Evolutionary conservation across 1,140 invertebrate genomes (phyloP), one percentile per base, ranked within the genome.

Genomic region (Melitaea cinxia): DNA sequence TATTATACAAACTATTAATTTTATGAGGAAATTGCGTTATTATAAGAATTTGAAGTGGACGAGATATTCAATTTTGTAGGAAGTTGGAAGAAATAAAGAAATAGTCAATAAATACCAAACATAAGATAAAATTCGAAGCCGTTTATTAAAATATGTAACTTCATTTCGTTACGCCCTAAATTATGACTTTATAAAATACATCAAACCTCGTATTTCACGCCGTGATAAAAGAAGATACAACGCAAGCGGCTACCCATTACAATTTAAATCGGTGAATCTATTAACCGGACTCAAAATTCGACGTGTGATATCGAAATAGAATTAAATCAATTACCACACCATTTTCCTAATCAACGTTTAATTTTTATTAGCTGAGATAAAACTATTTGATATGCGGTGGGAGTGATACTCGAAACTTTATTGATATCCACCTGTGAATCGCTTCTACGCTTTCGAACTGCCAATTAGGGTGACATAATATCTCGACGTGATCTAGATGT

Each of bases 141-240:
- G 54, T 42, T 35, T 50, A 24, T 50, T 50, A 52, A 52, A 28
- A 30, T 28, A 28, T 17, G 49, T 28, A 28, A 26, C 17, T 52
- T 33, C 47, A 30, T 83, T 87, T 85, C 76, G 84, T 84, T 82
- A 76, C 83, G 68, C 62, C 59, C 65, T 69, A 82, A 83, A 76
- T 85, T 81, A 88, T 81, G 75, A 77, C 77, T 82, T 83, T 75
- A 87, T 88, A 83, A 82, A 85, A 88, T 64, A 56, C 68, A 68
- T 72, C 62, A 47, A 65, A 54, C 53, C 58, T 67, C 78, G 70
- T 88, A 83, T 77, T 73, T 86, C 77, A 88, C 53, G 53, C 42
- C 45, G 59, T 69, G 63, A 74, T 82, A 85, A 88, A 80, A 70
- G 73, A 71, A 74, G 52, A 58, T 73, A 72, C 75, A 77, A 79